These are phyloP conservation scores for Paelopatides confundens DNA, from an alignment of 53 echinoderm and acorn worm genomes.

Conservation along the genomic window DNA sequence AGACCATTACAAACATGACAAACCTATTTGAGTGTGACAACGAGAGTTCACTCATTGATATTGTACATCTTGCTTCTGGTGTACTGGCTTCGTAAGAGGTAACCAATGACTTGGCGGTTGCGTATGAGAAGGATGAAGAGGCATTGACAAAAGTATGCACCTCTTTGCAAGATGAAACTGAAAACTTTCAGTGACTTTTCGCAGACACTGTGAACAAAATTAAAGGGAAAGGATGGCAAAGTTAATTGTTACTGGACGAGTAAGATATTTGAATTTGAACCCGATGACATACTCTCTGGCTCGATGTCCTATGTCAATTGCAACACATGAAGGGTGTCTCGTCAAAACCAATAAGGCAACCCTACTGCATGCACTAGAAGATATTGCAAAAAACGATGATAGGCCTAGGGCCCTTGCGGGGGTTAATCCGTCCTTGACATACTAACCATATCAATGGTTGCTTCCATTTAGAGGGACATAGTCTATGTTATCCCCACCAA, in stretches of 20 bases:
- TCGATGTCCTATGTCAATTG: constrained; percentile 48
- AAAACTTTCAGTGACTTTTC: constrained; percentile 46
- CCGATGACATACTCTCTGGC: constrained; percentile 48
- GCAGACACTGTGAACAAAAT: neutral
- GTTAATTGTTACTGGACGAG: constrained; percentile 43
- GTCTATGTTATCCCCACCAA: no score
- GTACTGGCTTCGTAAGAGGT: no score
- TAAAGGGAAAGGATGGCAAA: constrained; percentile 49
- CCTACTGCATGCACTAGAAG: constrained; percentile 48
- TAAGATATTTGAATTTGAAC: constrained; percentile 47
- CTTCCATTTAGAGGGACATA: no score
- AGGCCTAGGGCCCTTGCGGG: no score
- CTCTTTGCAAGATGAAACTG: constrained; percentile 38
- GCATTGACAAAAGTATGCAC: no score
- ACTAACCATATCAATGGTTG: constrained; percentile 53
- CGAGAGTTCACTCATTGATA: no score
- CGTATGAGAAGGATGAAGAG: no score
- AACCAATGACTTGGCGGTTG: no score
- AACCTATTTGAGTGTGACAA: no score
- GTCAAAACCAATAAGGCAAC: constrained; percentile 54
- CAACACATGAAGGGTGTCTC: constrained; percentile 51
- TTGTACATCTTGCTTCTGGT: no score
- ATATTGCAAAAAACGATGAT: neutral
- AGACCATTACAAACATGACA: neutral
- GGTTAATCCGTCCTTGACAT: constrained; percentile 45